These are phyloP conservation scores for Drosophila austrosaltans DNA, from an alignment of 2,888 invertebrate genomes.

Conservation along the genomic window DNA sequence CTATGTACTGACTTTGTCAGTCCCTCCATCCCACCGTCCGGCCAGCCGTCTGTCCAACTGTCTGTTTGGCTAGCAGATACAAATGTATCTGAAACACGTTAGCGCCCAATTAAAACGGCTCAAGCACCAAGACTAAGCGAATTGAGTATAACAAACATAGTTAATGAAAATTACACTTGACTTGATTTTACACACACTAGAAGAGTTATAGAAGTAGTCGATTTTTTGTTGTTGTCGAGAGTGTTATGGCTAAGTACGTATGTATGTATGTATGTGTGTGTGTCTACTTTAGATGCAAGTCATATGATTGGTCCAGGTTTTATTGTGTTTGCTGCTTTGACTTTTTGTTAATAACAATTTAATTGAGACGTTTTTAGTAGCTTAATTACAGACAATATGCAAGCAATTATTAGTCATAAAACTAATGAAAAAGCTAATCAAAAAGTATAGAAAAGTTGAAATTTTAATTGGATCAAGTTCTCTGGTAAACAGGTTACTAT, in stretches of 20 bases:
- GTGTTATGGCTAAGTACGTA: slow-evolving; percentile 16
- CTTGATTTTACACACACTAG: slow-evolving; percentile 51
- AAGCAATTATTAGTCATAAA: slow-evolving; percentile 78
- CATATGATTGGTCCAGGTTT: slow-evolving; percentile 50
- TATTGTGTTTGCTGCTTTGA: slow-evolving; percentile 53
- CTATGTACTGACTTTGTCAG: slow-evolving; percentile 2
- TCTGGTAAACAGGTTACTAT: slow-evolving; percentile 10
- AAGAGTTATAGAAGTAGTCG: slow-evolving; percentile 31
- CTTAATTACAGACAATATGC: slow-evolving; percentile 75
- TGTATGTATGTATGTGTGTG: slow-evolving; percentile 16
- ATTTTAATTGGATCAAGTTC: slow-evolving; percentile 61
- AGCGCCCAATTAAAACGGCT: slow-evolving; percentile 73
- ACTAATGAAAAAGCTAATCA: slow-evolving; percentile 70
- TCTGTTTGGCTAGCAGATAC: slow-evolving; percentile 63
- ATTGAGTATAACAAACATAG: slow-evolving; percentile 59
- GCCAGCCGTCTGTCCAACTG: neutral
- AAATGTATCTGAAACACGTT: slow-evolving; percentile 77
- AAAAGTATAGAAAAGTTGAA: slow-evolving; percentile 50
- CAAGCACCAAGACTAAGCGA: slow-evolving; percentile 48
- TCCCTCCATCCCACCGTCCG: neutral
- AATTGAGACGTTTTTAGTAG: slow-evolving; percentile 76
- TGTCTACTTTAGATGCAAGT: slow-evolving; percentile 28
- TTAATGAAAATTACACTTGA: slow-evolving; percentile 73
- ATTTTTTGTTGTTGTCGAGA: slow-evolving; percentile 28
- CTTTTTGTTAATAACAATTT: slow-evolving; percentile 75